phyloP scores from a whole-genome alignment of 2,797 vertebrate genomes.

The Balearica regulorum region DNA sequence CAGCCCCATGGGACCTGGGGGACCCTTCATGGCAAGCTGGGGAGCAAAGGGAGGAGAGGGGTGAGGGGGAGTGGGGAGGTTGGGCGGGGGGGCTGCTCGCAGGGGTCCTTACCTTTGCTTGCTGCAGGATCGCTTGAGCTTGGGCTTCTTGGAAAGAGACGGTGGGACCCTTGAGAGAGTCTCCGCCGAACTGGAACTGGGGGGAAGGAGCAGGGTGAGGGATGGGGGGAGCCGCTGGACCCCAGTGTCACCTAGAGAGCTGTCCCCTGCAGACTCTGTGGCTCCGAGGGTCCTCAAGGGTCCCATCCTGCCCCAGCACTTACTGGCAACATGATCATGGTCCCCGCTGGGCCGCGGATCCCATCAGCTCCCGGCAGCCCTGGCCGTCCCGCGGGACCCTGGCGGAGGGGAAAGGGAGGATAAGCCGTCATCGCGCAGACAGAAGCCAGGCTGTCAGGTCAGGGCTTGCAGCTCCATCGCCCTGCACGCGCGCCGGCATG shows the following conservation, averaged over 20 bases:
- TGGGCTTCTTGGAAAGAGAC: constrained; percentile 89
- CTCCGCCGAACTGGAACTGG: constrained; percentile 86
- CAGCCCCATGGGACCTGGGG: constrained; percentile 84
- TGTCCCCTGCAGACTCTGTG: neutral
- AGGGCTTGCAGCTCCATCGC: neutral
- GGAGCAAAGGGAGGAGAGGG: neutral
- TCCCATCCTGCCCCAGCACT: neutral
- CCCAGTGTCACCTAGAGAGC: neutral
- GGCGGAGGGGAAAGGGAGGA: neutral
- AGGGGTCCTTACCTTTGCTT: constrained; percentile 78
- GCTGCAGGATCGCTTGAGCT: constrained; percentile 88
- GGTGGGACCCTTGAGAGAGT: constrained; percentile 84
- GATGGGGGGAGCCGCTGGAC: neutral
- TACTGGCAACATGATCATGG: neutral
- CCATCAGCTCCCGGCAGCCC: constrained; percentile 87
- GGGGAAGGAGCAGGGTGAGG: neutral
- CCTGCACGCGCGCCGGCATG: neutral
- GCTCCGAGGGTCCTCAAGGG: neutral
- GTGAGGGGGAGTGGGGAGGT: neutral
- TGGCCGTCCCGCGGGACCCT: constrained; percentile 86
- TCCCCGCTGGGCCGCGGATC: neutral
- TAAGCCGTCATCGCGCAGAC: neutral
- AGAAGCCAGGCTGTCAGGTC: neutral
- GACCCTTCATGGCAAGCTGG: constrained; percentile 88
- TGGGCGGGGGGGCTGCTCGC: accelerated